These are phyloP conservation scores for Erythrocebus patas DNA, from an alignment of 2,113 vertebrate genomes.

Conservation along the genomic window DNA sequence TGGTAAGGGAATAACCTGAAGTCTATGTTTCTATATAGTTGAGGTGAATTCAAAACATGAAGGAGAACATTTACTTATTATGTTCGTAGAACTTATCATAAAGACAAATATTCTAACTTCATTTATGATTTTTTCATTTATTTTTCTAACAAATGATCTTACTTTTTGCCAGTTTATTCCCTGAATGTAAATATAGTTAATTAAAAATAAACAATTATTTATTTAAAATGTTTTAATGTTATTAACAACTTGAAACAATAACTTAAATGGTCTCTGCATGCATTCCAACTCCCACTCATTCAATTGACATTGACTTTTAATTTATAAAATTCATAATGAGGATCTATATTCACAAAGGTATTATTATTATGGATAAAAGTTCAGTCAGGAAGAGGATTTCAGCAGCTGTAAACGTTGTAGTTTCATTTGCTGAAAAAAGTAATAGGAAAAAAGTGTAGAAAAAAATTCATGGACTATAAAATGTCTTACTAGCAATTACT, in stretches of 20 bases:
- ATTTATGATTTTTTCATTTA: neutral
- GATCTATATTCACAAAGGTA: neutral
- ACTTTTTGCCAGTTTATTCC: neutral
- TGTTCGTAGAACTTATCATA: neutral
- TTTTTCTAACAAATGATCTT: constrained; percentile 10
- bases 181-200: constrained; percentile 7
- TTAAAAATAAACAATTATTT: neutral
- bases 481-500: neutral
- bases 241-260: constrained; percentile 8
- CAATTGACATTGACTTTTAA: neutral
- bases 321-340: neutral
- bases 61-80: neutral
- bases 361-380: neutral
- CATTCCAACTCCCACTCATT: neutral
- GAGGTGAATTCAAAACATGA: neutral
- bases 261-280: neutral
- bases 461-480: neutral
- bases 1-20: neutral
- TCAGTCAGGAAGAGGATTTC: neutral
- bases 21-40: neutral
- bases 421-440: neutral
- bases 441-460: neutral
- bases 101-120: neutral
- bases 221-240: neutral
- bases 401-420: neutral